A percentile compares a stretch with the other conserved stretches of the same genome.
phyloP scores from a whole-genome alignment of 2,888 invertebrate genomes.

The Dione juno region DNA sequence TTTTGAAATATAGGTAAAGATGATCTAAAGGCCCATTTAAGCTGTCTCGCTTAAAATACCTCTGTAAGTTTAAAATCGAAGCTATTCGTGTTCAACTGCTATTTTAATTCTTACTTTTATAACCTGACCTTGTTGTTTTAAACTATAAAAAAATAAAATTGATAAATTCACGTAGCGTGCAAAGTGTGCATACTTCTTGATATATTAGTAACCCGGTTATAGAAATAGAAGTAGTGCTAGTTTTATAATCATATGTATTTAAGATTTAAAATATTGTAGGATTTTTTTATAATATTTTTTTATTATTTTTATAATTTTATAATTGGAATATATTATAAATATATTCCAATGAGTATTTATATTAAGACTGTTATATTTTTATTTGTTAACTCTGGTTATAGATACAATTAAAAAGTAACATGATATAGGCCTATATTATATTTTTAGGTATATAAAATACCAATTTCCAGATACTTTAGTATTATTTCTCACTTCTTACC shows the following conservation, averaged over 20 bases:
- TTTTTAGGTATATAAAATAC: no score
- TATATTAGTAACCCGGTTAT: conserved; percentile 15
- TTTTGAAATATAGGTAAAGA: conserved; percentile 13
- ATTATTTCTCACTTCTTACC: no score
- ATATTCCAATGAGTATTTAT: no score
- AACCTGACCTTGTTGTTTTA: conserved; percentile 19
- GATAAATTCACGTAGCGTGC: conserved; percentile 24
- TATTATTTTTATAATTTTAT: no score
- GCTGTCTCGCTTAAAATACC: conserved; percentile 16
- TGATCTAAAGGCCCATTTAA: conserved; percentile 19
- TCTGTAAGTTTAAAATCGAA: conserved; percentile 11
- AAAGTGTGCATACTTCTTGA: conserved; percentile 13
- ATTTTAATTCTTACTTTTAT: conserved; percentile 20
- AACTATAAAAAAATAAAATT: conserved; percentile 21
- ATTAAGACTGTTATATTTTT: no score
- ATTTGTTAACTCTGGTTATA: no score
- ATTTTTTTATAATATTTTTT: no score
- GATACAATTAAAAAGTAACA: no score
- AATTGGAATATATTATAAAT: no score
- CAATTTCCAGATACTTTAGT: no score
- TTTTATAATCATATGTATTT: not conserved
- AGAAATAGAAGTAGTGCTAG: not conserved
- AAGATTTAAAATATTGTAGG: not conserved
- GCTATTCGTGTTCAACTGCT: conserved; percentile 18
- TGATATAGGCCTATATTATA: no score